Percentiles rank a stretch among this genome's conserved stretches.
Evolutionary conservation across 2,113 vertebrate species (phyloP).

Genomic region (Hippoglossus stenolepis): DNA sequence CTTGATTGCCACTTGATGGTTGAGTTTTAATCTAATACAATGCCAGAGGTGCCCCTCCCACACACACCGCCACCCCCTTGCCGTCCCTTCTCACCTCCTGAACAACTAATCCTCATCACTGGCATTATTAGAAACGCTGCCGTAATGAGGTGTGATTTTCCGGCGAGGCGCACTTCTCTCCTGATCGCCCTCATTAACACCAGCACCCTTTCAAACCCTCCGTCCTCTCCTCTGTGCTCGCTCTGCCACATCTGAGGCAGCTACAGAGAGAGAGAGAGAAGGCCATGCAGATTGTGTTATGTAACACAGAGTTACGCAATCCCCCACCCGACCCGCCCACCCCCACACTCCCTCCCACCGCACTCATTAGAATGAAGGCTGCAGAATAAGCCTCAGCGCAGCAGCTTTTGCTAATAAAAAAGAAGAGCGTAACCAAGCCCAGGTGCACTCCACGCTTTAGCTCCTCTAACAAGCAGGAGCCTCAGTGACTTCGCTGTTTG

Average conservation of each 20-base stretch:
- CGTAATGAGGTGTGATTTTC: slow-evolving; percentile 72
- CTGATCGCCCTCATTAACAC: slow-evolving; percentile 74
- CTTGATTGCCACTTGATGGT: slow-evolving; percentile 60
- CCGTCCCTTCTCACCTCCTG: slow-evolving; percentile 43
- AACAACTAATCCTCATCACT: slow-evolving; percentile 64
- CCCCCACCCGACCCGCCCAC: slow-evolving; percentile 23
- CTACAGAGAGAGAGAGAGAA: slow-evolving; percentile 42
- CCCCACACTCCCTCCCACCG: slow-evolving; percentile 16
- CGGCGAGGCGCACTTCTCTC: slow-evolving; percentile 53
- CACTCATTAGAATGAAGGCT: slow-evolving; percentile 75
- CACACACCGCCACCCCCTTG: background rate
- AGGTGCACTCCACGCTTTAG: slow-evolving; percentile 38
- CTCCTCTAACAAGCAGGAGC: slow-evolving; percentile 22
- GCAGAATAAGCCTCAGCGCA: slow-evolving; percentile 64
- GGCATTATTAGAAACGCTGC: slow-evolving; percentile 53
- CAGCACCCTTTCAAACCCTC: slow-evolving; percentile 52
- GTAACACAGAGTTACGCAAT: slow-evolving; percentile 77
- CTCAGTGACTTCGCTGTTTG: slow-evolving; percentile 6
- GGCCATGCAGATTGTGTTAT: slow-evolving; percentile 71
- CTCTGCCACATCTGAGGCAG: slow-evolving; percentile 22
- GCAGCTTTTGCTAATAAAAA: slow-evolving; percentile 57
- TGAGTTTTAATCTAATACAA: slow-evolving; percentile 69
- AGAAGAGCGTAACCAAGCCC: slow-evolving; percentile 39
- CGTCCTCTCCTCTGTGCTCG: slow-evolving; percentile 33
- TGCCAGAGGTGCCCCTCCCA: slow-evolving; percentile 45